Base-by-base conservation (phyloP, 2,888 invertebrate species). In the Philopedon plagiatum region DNA sequence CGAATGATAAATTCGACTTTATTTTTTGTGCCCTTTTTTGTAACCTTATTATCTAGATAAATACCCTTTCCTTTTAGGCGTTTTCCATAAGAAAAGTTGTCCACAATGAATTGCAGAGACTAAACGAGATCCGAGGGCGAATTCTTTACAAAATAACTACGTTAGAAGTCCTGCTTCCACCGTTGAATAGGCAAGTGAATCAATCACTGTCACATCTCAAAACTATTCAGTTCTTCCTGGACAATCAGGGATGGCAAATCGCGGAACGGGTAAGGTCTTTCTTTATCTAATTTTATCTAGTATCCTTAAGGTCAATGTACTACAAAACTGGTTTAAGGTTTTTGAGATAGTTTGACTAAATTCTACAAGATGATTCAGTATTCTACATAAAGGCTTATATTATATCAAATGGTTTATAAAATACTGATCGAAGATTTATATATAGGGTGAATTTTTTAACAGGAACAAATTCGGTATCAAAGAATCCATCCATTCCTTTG, bases 101-200 rank as follows among this genome's bases (percentile, higher is more conserved):
- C 75, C 85, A 88, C 23, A 89, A 89, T 19, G 90, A 90, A 77
- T 86, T 94, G 64, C 91, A 91, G 77, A 91, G 92, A 3, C 83
- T 94, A 78, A 91, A 92, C 83, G 90, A 91, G 79, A 83, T 91
- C 60, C 88, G 92, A 83, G 91, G 93, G 64, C 91, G 91, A 74
- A 88, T 94, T 68, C 89, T 94, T 4, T 94, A 92, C 84, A 92
- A 92, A 81, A 85, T 94, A 78, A 93, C 94, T 0, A 91, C 92
- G 32, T 81, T 94, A 56, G 94, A 94, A 80, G 86, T 94, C 5
- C 91, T 93, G 78, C 83, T 93, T 76, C 88, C 89, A 78, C 93
- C 94, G 0, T 89, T 94, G 79, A 90, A 91, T 75, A 89, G 89
- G 73, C 92, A 92, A 85, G 87, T 91, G 4, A 93, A 94, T 83